A percentile compares a stretch with the other conserved stretches of the same genome.
phyloP scores from a whole-genome alignment of 2,888 invertebrate genomes.

The Xanthorhoe designata region DNA sequence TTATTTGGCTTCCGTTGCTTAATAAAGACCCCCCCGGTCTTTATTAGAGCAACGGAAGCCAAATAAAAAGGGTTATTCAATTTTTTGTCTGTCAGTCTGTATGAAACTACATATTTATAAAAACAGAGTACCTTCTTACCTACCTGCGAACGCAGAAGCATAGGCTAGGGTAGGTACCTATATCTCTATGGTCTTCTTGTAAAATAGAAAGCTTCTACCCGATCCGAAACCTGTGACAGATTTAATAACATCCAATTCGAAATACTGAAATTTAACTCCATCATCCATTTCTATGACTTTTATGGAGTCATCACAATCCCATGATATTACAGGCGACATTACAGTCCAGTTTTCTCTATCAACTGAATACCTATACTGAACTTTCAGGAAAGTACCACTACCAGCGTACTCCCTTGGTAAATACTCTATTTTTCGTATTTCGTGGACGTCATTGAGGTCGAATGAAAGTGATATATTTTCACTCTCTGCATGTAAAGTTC shows the following conservation, averaged over 20 bases:
- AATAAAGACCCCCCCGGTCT: too few species aligned
- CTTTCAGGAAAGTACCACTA: slow-evolving; percentile 66
- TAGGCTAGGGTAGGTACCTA: neutral
- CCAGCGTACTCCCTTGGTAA: slow-evolving; percentile 65
- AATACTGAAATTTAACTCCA: slow-evolving; percentile 55
- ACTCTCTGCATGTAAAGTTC: slow-evolving; percentile 33
- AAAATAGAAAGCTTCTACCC: slow-evolving; percentile 55
- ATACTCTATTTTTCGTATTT: slow-evolving; percentile 66
- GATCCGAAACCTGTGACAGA: slow-evolving; percentile 67
- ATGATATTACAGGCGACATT: slow-evolving; percentile 52
- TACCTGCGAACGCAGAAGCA: too few species aligned
- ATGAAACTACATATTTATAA: too few species aligned
- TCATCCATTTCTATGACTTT: slow-evolving; percentile 57
- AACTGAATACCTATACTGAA: slow-evolving; percentile 60
- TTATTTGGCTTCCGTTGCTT: too few species aligned
- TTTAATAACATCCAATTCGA: slow-evolving; percentile 59
- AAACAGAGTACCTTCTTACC: too few species aligned
- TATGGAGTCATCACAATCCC: slow-evolving; percentile 51
- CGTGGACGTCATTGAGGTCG: slow-evolving; percentile 53
- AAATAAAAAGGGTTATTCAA: too few species aligned
- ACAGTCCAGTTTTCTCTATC: slow-evolving; percentile 61
- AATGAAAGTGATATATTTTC: slow-evolving; percentile 55
- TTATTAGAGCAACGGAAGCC: too few species aligned
- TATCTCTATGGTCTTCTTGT: neutral
- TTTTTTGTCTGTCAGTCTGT: too few species aligned